Conservation (phyloP, 2,113 vertebrate species). For the Cinclus mexicanus region DNA sequence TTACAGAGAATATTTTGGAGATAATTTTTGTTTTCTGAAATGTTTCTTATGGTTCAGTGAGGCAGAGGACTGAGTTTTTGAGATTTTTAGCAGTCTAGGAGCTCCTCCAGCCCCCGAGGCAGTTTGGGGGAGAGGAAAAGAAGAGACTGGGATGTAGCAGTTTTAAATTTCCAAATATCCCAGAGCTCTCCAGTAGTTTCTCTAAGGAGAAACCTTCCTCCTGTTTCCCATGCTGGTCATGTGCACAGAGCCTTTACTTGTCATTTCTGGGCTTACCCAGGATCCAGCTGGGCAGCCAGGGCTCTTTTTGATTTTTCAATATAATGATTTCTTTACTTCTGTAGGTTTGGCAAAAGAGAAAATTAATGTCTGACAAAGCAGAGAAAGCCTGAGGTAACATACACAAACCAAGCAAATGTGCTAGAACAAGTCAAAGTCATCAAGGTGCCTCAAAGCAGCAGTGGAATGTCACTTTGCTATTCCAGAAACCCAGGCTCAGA, state of each 20-base stretch:
- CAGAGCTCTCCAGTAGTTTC: neutral
- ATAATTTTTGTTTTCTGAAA: neutral
- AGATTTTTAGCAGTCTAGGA: neutral
- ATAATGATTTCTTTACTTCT: slow-evolving; percentile 57
- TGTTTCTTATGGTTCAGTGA: neutral
- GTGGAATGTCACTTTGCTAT: neutral
- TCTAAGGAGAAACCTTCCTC: neutral
- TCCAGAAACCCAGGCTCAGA: neutral
- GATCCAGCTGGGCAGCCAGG: slow-evolving; percentile 30
- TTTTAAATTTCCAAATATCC: neutral
- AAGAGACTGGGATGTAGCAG: neutral
- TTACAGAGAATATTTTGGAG: neutral
- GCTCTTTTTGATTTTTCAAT: slow-evolving; percentile 5
- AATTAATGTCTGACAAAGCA: slow-evolving; percentile 29
- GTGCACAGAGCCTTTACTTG: neutral
- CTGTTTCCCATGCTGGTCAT: neutral
- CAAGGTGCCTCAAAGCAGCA: neutral
- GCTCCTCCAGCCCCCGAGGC: neutral
- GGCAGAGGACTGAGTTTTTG: neutral
- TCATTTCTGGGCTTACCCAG: slow-evolving; percentile 45
- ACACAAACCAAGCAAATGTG: neutral
- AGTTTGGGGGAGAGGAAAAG: too few species aligned
- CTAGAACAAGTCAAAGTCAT: neutral
- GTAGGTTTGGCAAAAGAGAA: slow-evolving; percentile 19
- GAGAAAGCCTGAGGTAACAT: neutral